These are phyloP conservation scores for Grallaria varia DNA, from an alignment of 2,113 vertebrate species.

Conservation along the genomic window DNA sequence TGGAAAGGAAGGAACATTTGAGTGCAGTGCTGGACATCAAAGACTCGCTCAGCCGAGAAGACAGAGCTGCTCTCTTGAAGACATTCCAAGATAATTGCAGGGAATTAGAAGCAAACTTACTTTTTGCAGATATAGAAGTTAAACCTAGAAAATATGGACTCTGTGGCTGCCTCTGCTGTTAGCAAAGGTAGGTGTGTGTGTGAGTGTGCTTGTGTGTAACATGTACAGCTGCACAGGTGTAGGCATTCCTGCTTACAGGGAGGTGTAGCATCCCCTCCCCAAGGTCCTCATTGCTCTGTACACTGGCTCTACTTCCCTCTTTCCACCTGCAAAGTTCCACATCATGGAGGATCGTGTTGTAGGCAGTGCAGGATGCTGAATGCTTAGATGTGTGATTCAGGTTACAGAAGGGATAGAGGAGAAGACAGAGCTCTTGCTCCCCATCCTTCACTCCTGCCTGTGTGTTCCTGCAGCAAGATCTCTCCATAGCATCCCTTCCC, in stretches of 20 bases:
- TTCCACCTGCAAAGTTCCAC: not conserved
- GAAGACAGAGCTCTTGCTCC: not conserved
- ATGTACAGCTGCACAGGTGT: accelerated
- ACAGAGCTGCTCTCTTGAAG: constrained; percentile 43
- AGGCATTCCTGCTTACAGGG: not conserved
- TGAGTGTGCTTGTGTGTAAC: not conserved
- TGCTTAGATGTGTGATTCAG: not conserved
- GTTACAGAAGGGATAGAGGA: not conserved
- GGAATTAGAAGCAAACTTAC: not conserved
- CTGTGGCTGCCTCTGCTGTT: constrained; percentile 47
- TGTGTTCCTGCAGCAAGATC: not conserved
- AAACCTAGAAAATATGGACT: not conserved
- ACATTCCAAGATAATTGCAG: not conserved
- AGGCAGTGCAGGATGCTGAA: not conserved
- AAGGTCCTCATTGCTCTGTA: not conserved
- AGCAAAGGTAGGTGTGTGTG: constrained; percentile 30
- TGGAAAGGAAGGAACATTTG: constrained; percentile 59
- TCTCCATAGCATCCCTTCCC: not conserved
- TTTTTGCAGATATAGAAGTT: constrained; percentile 53
- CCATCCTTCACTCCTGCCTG: not conserved
- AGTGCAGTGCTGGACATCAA: constrained; percentile 48
- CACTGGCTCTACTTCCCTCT: not conserved
- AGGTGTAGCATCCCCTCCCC: not conserved
- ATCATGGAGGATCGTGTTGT: accelerated
- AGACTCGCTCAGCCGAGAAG: not conserved